Percentiles rank a stretch among this genome's conserved stretches.
phyloP scores from a whole-genome alignment of 2,888 invertebrate species.

The Rhyacophila evoluta region DNA sequence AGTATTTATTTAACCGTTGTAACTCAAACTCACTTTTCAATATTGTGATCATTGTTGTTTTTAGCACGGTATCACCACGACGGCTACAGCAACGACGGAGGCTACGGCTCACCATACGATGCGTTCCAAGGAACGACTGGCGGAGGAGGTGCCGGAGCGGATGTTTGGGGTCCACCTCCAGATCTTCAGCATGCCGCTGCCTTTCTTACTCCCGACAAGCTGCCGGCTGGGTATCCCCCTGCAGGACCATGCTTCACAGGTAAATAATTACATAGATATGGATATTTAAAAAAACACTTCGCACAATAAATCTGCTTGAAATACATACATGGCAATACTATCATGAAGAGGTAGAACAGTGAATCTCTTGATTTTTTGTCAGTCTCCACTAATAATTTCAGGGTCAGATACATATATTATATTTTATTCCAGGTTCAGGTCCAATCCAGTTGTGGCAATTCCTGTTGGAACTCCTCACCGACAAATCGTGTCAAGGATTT shows the following conservation, averaged over 20 bases:
- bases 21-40: too few relatives aligned
- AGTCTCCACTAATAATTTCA: too few relatives aligned
- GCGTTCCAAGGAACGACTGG: constrained; percentile 60
- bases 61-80: constrained; percentile 57
- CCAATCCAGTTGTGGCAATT: constrained; percentile 99
- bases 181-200: constrained; percentile 64
- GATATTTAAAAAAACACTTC: too few relatives aligned
- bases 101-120: constrained; percentile 58
- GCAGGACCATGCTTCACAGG: constrained; percentile 76
- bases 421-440: constrained; percentile 82
- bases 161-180: constrained; percentile 62
- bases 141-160: constrained; percentile 58
- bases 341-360: too few relatives aligned
- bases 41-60: constrained; percentile 40
- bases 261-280: too few relatives aligned
- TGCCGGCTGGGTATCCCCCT: constrained; percentile 62
- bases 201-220: constrained; percentile 68
- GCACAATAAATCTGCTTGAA: too few relatives aligned
- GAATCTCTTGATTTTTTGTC: too few relatives aligned
- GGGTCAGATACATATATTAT: too few relatives aligned
- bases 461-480: constrained; percentile 92
- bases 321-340: too few relatives aligned
- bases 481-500: constrained; percentile 96
- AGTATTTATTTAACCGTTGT: too few relatives aligned
- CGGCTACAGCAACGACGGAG: constrained; percentile 61